Percentiles rank a stretch among this genome's conserved stretches.
Conservation (phyloP, 2,113 vertebrate species). For the Oxyruncus cristatus region DNA sequence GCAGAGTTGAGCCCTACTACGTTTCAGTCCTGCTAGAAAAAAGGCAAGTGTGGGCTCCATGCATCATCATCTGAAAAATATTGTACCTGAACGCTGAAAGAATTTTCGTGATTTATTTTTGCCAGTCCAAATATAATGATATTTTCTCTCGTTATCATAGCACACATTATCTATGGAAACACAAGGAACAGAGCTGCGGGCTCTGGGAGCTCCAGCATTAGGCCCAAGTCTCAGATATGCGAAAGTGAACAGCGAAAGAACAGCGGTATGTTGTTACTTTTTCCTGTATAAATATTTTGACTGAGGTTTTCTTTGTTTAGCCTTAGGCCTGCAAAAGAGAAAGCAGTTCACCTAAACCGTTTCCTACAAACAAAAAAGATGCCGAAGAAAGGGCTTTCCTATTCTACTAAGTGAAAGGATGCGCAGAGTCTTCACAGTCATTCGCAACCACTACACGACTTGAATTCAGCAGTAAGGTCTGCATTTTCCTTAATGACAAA, state of each 20-base stretch:
- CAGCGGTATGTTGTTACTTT: background rate
- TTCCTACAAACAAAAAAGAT: background rate
- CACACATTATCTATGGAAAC: background rate
- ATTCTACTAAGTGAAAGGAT: background rate
- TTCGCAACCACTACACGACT: background rate
- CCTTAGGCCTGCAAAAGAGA: background rate
- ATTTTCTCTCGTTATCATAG: background rate
- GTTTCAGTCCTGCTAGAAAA: background rate
- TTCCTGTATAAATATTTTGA: background rate
- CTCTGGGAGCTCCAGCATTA: background rate
- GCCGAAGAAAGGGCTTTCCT: background rate
- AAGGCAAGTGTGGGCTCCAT: background rate
- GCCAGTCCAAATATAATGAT: background rate
- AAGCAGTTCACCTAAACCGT: background rate
- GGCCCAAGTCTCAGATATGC: background rate
- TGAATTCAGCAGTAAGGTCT: background rate
- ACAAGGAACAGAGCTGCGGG: background rate
- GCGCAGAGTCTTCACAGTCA: background rate
- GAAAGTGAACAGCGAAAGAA: background rate
- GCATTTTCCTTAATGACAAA: background rate
- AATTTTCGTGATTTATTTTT: background rate
- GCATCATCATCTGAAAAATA: background rate
- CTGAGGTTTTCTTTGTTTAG: background rate
- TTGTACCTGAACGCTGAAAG: background rate
- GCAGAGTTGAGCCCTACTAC: background rate